These are phyloP conservation scores for Musca vetustissima DNA, from an alignment of 1,140 invertebrate species.

Conservation along the genomic window DNA sequence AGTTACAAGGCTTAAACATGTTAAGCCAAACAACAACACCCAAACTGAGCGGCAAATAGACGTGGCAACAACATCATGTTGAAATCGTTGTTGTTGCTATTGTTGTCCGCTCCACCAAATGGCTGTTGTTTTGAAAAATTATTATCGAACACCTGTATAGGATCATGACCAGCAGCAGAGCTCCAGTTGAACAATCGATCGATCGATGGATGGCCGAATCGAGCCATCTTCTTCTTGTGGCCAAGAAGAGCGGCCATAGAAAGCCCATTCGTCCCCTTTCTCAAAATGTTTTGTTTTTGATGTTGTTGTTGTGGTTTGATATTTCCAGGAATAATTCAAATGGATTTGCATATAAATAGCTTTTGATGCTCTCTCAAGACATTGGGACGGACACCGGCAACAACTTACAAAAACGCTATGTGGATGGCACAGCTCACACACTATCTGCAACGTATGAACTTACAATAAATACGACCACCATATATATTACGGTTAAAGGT, in stretches of 20 bases:
- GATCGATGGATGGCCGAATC: no score
- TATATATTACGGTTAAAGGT: constrained; percentile 19
- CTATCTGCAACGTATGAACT: not conserved
- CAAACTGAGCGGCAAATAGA: no score
- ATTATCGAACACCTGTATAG: constrained; percentile 26
- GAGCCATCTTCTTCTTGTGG: no score
- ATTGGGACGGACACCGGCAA: no score
- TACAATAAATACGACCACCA: constrained; percentile 12
- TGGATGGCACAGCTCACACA: not conserved
- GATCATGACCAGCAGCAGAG: constrained; percentile 10
- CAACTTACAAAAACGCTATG: not conserved
- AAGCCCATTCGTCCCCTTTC: not conserved
- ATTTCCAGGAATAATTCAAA: constrained; percentile 21
- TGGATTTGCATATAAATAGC: constrained; percentile 25
- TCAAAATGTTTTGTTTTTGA: not conserved
- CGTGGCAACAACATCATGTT: no score
- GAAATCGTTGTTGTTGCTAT: no score
- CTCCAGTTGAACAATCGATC: not conserved
- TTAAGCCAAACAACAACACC: no score
- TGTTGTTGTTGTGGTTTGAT: not conserved
- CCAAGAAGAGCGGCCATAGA: constrained; percentile 3
- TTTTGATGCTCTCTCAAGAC: constrained; percentile 20
- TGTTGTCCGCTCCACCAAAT: no score
- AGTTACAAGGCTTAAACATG: no score
- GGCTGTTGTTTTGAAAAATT: constrained; percentile 22